These are phyloP conservation scores for Pinna nobilis DNA, from an alignment of 1,140 invertebrate species.

Conservation along the genomic window DNA sequence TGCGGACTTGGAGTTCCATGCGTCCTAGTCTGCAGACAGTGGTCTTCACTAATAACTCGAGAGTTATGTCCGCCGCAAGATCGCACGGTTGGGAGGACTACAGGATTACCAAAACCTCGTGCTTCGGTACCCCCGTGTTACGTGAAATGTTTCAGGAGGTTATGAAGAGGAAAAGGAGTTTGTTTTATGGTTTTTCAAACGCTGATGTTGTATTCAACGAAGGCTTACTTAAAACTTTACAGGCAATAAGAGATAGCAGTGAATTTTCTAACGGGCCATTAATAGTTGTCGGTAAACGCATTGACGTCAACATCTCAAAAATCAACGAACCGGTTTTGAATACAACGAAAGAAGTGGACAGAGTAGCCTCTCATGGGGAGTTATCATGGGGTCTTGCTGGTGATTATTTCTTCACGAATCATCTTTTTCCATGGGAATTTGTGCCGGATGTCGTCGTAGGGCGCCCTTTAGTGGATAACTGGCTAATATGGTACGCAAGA, in stretches of 20 bases:
- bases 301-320: slow-evolving; percentile 38
- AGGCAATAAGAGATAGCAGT: slow-evolving; percentile 5
- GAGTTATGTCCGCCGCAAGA: neutral
- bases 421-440: slow-evolving; percentile 37
- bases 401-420: slow-evolving; percentile 33
- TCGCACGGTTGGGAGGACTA: neutral
- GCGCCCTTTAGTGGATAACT: slow-evolving; percentile 32
- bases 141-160: slow-evolving; percentile 27
- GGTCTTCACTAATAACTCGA: slow-evolving; percentile 21
- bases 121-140: slow-evolving; percentile 33
- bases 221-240: slow-evolving; percentile 31
- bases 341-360: slow-evolving; percentile 22
- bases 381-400: slow-evolving; percentile 34
- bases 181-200: slow-evolving; percentile 32
- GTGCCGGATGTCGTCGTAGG: slow-evolving; percentile 36
- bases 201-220: slow-evolving; percentile 37
- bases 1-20: slow-evolving; percentile 25
- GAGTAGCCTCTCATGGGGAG: slow-evolving; percentile 24
- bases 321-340: slow-evolving; percentile 29
- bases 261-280: slow-evolving; percentile 29
- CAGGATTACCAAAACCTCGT: slow-evolving; percentile 14
- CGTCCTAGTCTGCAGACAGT: slow-evolving; percentile 10
- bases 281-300: slow-evolving; percentile 30
- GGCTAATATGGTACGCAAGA: slow-evolving; percentile 35
- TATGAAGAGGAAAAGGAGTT: slow-evolving; percentile 11